These are phyloP conservation scores for Beris chalybata DNA, from an alignment of 2,888 invertebrate species.

Conservation along the genomic window DNA sequence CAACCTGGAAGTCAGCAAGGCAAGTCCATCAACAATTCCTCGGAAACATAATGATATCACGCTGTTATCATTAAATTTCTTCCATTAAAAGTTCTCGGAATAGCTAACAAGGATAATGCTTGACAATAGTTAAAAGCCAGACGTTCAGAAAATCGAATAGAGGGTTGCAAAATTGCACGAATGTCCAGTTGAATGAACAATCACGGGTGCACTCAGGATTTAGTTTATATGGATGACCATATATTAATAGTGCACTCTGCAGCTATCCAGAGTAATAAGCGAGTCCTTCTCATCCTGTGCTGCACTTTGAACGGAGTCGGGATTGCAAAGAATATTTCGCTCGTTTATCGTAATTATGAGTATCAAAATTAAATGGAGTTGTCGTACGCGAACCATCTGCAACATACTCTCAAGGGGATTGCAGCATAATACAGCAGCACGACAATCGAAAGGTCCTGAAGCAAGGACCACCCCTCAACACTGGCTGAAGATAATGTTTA, in stretches of 20 bases:
- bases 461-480: too few species aligned
- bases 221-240: too few species aligned
- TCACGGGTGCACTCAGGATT: slow-evolving; percentile 1
- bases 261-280: too few species aligned
- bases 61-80: slow-evolving; percentile 32
- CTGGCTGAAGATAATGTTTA: too few species aligned
- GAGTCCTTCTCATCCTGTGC: too few species aligned
- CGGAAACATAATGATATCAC: slow-evolving; percentile 26
- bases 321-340: too few species aligned
- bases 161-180: not conserved
- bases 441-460: too few species aligned
- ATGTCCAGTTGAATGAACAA: slow-evolving; percentile 28
- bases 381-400: slow-evolving; percentile 6
- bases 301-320: too few species aligned
- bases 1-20: not conserved
- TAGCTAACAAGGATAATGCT: slow-evolving; percentile 25
- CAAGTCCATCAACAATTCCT: slow-evolving; percentile 7
- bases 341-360: slow-evolving; percentile 18
- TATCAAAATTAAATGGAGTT: slow-evolving; percentile 30
- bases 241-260: too few species aligned
- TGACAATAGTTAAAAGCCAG: slow-evolving; percentile 3
- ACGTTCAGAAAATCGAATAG: not conserved
- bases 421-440: too few species aligned
- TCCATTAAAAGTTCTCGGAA: slow-evolving; percentile 26
- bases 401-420: too few species aligned